Percentiles rank a stretch among this genome's conserved stretches.
Evolutionary conservation across 2,888 invertebrate species (phyloP).

Genomic region (Stenoptilia bipunctidactyla): DNA sequence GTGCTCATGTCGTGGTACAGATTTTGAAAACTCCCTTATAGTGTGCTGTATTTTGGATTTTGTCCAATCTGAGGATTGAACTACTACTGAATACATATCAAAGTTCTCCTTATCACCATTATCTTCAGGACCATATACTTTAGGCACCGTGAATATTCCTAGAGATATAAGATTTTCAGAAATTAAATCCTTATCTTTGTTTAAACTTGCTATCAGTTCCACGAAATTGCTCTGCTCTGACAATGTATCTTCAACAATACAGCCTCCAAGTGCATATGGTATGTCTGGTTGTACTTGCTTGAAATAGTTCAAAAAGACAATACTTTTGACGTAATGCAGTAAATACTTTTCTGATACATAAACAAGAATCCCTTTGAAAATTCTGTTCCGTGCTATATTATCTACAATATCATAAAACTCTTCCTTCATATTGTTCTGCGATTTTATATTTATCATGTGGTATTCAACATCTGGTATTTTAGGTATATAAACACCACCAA

Average conservation of each 20-base stretch:
- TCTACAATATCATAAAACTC: constrained; percentile 32
- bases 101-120: constrained; percentile 30
- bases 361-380: constrained; percentile 47
- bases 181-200: constrained; percentile 30
- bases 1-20: constrained; percentile 47
- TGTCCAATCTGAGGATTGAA: constrained; percentile 43
- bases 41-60: constrained; percentile 39
- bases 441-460: constrained; percentile 37
- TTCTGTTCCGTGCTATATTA: constrained; percentile 29
- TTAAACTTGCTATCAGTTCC: constrained; percentile 30
- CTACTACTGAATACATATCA: constrained; percentile 48
- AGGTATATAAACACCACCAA: constrained; percentile 52
- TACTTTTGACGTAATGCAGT: constrained; percentile 41
- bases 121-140: constrained; percentile 17
- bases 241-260: constrained; percentile 50
- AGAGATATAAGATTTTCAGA: constrained; percentile 48
- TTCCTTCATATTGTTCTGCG: constrained; percentile 25
- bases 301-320: constrained; percentile 48
- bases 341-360: constrained; percentile 56
- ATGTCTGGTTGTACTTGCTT: constrained; percentile 42
- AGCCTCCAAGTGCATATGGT: constrained; percentile 59
- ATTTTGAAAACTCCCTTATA: constrained; percentile 48
- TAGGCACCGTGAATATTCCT: constrained; percentile 47
- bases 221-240: constrained; percentile 30
- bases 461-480: constrained; percentile 47